phyloP scores from a whole-genome alignment of 2,113 vertebrate genomes.

The Tragulus kanchil region DNA sequence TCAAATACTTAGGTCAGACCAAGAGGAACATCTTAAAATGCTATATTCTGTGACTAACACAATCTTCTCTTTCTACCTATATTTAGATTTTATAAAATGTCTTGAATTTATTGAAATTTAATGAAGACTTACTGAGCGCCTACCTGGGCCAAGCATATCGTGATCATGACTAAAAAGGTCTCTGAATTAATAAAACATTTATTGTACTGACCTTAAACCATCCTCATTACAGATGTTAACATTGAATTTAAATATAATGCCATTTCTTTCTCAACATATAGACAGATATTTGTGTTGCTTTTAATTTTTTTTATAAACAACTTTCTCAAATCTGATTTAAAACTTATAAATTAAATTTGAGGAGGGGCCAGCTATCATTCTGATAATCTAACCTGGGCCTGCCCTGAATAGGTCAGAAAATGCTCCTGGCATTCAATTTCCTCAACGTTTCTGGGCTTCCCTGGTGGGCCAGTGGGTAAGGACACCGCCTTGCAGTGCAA shows the following conservation, averaged over 20 bases:
- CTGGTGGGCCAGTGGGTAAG: too few relatives aligned
- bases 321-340: constrained; percentile 25
- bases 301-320: constrained; percentile 28
- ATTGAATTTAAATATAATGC: constrained; percentile 20
- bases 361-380: background rate
- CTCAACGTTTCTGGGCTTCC: background rate
- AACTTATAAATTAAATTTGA: constrained; percentile 23
- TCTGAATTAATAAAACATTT: constrained; percentile 34
- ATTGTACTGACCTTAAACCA: background rate
- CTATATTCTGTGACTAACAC: background rate
- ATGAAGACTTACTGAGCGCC: constrained; percentile 19
- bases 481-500: too few relatives aligned
- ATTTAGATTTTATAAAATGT: background rate
- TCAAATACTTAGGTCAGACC: background rate
- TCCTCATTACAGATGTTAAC: background rate
- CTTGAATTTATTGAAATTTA: constrained; percentile 35
- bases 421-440: background rate
- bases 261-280: background rate
- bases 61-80: background rate
- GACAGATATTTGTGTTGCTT: background rate
- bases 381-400: background rate
- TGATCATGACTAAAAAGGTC: background rate
- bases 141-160: background rate
- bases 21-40: constrained; percentile 11
- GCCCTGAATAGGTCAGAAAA: background rate